Evolutionary conservation across 1,140 invertebrate genomes (phyloP).

Genomic region (Periplaneta americana): DNA sequence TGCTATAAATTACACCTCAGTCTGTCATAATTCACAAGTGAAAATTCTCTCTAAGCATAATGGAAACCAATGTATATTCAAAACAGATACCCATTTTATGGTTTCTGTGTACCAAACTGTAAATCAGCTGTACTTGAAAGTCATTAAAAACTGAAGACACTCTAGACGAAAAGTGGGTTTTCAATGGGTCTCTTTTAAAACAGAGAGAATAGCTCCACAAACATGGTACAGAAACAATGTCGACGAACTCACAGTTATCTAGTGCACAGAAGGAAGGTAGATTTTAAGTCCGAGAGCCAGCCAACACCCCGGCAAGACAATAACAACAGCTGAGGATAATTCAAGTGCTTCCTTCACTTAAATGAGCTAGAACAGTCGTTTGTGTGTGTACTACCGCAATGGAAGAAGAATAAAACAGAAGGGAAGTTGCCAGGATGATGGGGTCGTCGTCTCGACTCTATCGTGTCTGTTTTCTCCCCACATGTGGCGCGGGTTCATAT

Average conservation of each 20-base stretch:
- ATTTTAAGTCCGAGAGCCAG: too few relatives aligned
- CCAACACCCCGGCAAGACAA: background rate
- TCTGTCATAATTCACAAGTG: too few relatives aligned
- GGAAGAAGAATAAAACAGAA: background rate
- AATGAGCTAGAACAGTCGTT: background rate
- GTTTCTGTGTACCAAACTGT: too few relatives aligned
- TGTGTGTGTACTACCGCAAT: background rate
- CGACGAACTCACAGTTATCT: background rate
- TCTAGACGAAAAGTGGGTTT: background rate
- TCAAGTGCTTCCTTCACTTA: background rate
- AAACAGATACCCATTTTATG: too few relatives aligned
- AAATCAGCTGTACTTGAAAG: too few relatives aligned
- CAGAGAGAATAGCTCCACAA: background rate
- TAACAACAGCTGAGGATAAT: background rate
- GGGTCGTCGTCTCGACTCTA: background rate
- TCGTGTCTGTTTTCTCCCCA: background rate
- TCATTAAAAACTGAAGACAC: background rate
- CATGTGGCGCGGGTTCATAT: background rate
- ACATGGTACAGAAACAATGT: background rate
- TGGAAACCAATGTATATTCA: too few relatives aligned
- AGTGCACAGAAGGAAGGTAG: background rate
- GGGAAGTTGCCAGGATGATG: background rate
- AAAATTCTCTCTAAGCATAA: too few relatives aligned
- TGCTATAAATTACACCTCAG: too few relatives aligned
- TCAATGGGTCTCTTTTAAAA: background rate